These are phyloP conservation scores for Phengaris arion DNA, from an alignment of 2,888 invertebrate species.

Conservation along the genomic window DNA sequence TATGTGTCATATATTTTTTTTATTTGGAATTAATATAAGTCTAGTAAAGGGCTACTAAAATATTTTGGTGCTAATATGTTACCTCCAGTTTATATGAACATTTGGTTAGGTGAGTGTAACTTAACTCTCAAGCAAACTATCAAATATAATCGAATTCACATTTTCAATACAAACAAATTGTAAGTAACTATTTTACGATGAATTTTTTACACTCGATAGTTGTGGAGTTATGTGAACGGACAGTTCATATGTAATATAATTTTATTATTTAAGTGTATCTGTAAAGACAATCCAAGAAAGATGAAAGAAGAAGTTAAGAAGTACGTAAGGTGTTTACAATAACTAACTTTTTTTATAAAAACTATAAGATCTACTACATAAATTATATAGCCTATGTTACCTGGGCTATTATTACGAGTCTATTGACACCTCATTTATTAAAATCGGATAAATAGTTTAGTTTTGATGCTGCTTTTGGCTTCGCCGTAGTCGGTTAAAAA, in stretches of 20 bases:
- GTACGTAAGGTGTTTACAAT: not conserved
- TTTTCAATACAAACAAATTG: not conserved
- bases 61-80: not conserved
- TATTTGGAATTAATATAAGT: not conserved
- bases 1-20: not conserved
- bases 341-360: not conserved
- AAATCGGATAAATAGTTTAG: too few relatives aligned
- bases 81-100: not conserved
- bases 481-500: too few relatives aligned
- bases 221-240: not conserved
- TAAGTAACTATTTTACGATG: slow-evolving; percentile 13
- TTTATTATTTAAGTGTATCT: slow-evolving; percentile 6
- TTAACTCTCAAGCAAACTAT: not conserved
- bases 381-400: not conserved
- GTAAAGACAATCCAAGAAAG: slow-evolving; percentile 4
- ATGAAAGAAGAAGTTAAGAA: not conserved
- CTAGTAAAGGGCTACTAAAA: not conserved
- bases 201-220: not conserved
- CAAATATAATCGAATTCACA: not conserved
- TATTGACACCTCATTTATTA: too few relatives aligned
- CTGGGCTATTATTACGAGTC: too few relatives aligned
- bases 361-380: not conserved
- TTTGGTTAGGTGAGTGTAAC: not conserved
- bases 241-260: not conserved
- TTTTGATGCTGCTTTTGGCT: not conserved